These are phyloP conservation scores for Onychomys leucogaster DNA, from an alignment of 2,797 vertebrate species.

Conservation along the genomic window DNA sequence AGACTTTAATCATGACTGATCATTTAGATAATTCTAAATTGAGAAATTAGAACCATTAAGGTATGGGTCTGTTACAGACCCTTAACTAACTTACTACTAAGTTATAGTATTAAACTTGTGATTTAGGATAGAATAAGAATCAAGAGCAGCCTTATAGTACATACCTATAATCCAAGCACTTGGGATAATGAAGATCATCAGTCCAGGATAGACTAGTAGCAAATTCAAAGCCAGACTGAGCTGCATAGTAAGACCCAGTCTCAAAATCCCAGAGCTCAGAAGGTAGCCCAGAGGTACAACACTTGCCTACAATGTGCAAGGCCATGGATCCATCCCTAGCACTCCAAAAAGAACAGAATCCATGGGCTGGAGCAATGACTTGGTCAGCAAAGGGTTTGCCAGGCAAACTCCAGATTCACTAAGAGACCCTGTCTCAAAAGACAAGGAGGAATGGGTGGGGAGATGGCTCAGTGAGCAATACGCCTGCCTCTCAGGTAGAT, in stretches of 20 bases:
- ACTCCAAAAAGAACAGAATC: not conserved
- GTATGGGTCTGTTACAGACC: not conserved
- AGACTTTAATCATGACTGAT: not conserved
- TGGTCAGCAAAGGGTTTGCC: not conserved
- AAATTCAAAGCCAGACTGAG: not conserved
- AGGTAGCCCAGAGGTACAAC: not conserved
- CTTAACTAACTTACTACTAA: slow-evolving; percentile 1
- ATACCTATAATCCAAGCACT: not conserved
- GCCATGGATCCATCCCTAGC: not conserved
- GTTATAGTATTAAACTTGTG: not conserved
- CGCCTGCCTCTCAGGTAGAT: not conserved
- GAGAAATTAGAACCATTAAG: slow-evolving; percentile 24
- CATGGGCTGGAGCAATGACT: not conserved
- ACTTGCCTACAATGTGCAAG: not conserved
- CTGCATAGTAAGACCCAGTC: not conserved
- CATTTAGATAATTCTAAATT: slow-evolving; percentile 19
- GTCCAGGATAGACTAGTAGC: not conserved
- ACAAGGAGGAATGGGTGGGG: not conserved
- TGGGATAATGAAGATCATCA: not conserved
- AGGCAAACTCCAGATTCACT: not conserved
- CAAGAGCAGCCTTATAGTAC: not conserved
- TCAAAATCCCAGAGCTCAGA: not conserved
- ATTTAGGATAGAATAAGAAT: slow-evolving; percentile 57
- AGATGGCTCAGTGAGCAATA: not conserved
- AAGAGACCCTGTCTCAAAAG: not conserved